Evolutionary conservation across 1,140 invertebrate genomes (phyloP), one percentile per base, ranked within the genome.

Genomic region (Drosophila pseudoananassae): DNA sequence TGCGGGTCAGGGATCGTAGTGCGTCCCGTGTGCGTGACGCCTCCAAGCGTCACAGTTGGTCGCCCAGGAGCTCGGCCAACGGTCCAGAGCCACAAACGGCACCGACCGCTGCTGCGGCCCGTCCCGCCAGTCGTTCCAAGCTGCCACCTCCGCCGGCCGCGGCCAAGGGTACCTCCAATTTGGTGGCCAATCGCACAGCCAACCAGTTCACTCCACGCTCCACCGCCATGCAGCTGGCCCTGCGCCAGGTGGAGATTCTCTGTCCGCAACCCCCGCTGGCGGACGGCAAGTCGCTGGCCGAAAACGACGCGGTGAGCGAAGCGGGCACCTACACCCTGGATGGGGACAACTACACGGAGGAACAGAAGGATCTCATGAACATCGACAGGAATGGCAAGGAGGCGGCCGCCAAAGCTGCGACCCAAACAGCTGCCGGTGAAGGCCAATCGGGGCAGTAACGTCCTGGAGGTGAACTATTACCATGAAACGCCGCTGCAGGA

Each of bases 241-340:
- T 92, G 58, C 66, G 90, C 47, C 85, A 91, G 47, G 76, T 90
- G 63, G 90, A 91, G 17, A 80, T 91, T 69, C 29, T 91, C 1
- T 91, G 90, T 23, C 89, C 88, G 10, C 81, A 92, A 50, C 89
- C 89, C 17, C 92, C 91, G 25, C 73, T 92, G 15, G 69, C 72
- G 10, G 90, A 91, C 46, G 38, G 77, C 6, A 89, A 88, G 38
- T 9, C 43, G 12, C 29, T 23, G 23, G 36, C 81, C 57, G 85
- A 87, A n/a, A 56, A 92, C 63, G 87, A 80, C 63, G 63, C 95
- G 25, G 93, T 94, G 0, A 97, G 96, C 91, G 96, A 97, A 90
- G 93, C 96, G 5, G 97, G 97, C 27, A 98, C 97, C 1, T 98
- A 98, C 75, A 98, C 97, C 0, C 95, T 98, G 33, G 96, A 97